Base-by-base conservation (phyloP, 2,113 vertebrate species). In the Pangasianodon gigas region DNA sequence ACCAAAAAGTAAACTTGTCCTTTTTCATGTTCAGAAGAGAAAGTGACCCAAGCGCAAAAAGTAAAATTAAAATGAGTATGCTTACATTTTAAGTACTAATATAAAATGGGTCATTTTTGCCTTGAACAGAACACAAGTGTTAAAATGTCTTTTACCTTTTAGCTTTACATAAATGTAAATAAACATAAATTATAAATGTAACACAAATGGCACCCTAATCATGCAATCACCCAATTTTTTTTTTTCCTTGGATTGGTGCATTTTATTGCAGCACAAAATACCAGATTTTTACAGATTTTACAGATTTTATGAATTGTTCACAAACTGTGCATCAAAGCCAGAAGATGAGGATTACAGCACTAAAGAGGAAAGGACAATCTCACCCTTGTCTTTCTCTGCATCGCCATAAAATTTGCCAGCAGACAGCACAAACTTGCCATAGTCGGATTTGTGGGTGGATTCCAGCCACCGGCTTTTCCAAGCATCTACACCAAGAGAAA, bases 301-400 rank as follows among this genome's bases (percentile, higher is more conserved):
- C 21, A 48, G 41, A 77, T 77, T 46, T 77, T 41, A 77, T 46
- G 6, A 41, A 41, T 8, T 37, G 67, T 71, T 71, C 14, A 41
- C 6, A 56, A 19, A 56, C 54, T 19, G 18, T 58, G n/a, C 67
- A 62, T 85, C 26, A 48, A 54, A 41, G 13, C 9, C 4, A 41
- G 32, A 58, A 9, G 48, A 29, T 32, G 85, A 41, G 24, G 19
- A 29, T 32, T 14, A 32, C 77, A 37, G 32, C 9, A 51, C 0
- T 79, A 24, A 44, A 48, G 13, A 89, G 91, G 79, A 11, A 83
- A 0, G 88, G 19, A 21, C 84, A 52, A 56, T 60, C 93, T 95
- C 92, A 97, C 96, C 96, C 97, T 97, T 96, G 93, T 96, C 95
- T 89, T 97, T 96, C 90, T 97, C 96, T 90, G 95, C 93, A 91